phyloP scores from a whole-genome alignment of 2,888 invertebrate genomes.

The Megastigmus dorsalis region DNA sequence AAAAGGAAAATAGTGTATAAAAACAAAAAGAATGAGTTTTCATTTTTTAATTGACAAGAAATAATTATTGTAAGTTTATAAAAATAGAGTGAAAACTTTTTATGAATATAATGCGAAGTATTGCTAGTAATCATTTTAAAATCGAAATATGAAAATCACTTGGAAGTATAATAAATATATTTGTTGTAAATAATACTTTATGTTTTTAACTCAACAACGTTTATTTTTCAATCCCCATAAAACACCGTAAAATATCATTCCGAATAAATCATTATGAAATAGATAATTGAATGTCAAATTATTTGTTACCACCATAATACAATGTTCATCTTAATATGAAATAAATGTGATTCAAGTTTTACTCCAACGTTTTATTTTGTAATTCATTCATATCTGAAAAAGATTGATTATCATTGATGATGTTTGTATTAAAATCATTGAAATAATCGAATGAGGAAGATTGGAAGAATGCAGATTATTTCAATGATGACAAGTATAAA shows the following conservation, averaged over 20 bases:
- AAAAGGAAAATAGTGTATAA: constrained; percentile 25
- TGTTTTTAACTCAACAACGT: constrained; percentile 20
- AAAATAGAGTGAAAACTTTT: constrained; percentile 47
- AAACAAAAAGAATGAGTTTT: constrained; percentile 13
- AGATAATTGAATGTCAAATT: constrained; percentile 47
- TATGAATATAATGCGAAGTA: constrained; percentile 53
- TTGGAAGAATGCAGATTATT: too few relatives aligned
- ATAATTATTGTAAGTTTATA: constrained; percentile 49
- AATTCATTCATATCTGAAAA: too few relatives aligned
- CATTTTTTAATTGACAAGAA: constrained; percentile 30
- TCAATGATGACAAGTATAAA: too few relatives aligned
- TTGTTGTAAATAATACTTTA: constrained; percentile 53
- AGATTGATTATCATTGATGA: too few relatives aligned
- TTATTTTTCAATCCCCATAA: constrained; percentile 21
- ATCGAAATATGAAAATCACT: constrained; percentile 44
- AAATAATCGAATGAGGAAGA: too few relatives aligned
- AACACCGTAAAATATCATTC: constrained; percentile 9
- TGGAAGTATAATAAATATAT: constrained; percentile 51
- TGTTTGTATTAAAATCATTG: too few relatives aligned
- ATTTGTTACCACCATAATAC: constrained; percentile 46
- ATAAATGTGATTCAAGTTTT: constrained; percentile 55
- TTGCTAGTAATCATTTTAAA: constrained; percentile 54
- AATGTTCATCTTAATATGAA: constrained; percentile 52
- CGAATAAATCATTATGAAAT: constrained; percentile 34
- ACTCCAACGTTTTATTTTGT: too few relatives aligned